Evolutionary conservation across 1,140 invertebrate species (phyloP), one percentile per base, ranked within the genome.

Genomic region (Drosophila leontia): DNA sequence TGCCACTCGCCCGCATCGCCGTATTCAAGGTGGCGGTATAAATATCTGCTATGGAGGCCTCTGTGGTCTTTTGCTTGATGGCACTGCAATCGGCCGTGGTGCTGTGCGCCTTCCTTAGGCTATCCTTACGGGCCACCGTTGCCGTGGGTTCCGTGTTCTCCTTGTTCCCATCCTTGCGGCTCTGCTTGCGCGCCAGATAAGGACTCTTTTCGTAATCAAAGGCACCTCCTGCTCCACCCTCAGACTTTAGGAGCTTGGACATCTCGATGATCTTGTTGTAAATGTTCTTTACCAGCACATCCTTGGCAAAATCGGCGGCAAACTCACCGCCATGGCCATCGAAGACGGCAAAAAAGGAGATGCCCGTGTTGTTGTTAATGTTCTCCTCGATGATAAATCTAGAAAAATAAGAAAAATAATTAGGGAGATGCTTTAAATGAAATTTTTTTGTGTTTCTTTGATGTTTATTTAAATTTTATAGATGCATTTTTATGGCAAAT

Each of bases 251-350:
- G 34, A 96, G 93, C 79, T 95, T 94, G 93, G 95, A 95, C 35
- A 96, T 93, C 91, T 96, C 95, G 26, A 95, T 93, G 29, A 97
- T 94, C 93, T 96, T 96, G 86, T 95, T 95, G 78, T 95, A 95
- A 42, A 98, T 94, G 91, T 95, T 96, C 83, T 96, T 95, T 68
- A 97, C 95, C 13, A 97, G 94, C 72, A 97, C 95, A 80, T 97
- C 96, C 91, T 96, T 96, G 19, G 97, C 97, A 94, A 97, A 98
- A 86, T 98, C 97, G 13, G 97, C 97, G 57, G 97, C 97, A 94
- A 98, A 98, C 93, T 98, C 97, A 55, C 98, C 98, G 59, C 98
- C 98, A 93, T 99, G 98, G 1, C 98, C 98, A 94, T 99, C 98
- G 93, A 98, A 99, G 60, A 99, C 95, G 42, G 97, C 98, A 94